phyloP scores from a whole-genome alignment of 2,113 vertebrate genomes.

The Bujurquina vittata region DNA sequence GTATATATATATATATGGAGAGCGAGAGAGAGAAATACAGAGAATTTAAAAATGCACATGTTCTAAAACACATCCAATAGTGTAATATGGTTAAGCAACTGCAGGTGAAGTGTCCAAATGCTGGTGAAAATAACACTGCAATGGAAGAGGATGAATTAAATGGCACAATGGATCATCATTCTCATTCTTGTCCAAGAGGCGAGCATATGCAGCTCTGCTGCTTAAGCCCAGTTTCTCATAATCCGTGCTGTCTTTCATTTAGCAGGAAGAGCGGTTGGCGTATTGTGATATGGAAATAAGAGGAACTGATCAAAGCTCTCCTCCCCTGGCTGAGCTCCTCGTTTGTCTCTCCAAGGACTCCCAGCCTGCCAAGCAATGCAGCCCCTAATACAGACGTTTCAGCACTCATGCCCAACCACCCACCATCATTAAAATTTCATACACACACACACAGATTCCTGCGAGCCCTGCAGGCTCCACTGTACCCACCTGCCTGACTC shows the following conservation, averaged over 20 bases:
- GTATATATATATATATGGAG: too few relatives aligned
- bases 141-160: constrained; percentile 28
- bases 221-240: constrained; percentile 59
- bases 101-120: constrained; percentile 8
- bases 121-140: constrained; percentile 2
- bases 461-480: constrained; percentile 40
- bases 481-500: constrained; percentile 42
- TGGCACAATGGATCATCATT: constrained; percentile 31
- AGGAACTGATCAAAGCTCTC: constrained; percentile 75
- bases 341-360: constrained; percentile 70
- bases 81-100: background rate
- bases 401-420: constrained; percentile 57
- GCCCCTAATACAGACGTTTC: constrained; percentile 69
- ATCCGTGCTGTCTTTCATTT: constrained; percentile 71
- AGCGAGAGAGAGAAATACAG: too few relatives aligned
- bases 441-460: constrained; percentile 54
- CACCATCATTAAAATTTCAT: constrained; percentile 73
- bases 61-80: background rate
- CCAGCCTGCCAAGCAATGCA: constrained; percentile 58
- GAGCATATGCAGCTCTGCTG: constrained; percentile 27
- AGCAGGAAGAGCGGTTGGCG: constrained; percentile 46
- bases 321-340: constrained; percentile 70
- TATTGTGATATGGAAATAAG: constrained; percentile 74
- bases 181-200: constrained; percentile 26
- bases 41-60: too few relatives aligned